Evolutionary conservation across 2,113 vertebrate species (phyloP).

Genomic region (Rafetus swinhoei): DNA sequence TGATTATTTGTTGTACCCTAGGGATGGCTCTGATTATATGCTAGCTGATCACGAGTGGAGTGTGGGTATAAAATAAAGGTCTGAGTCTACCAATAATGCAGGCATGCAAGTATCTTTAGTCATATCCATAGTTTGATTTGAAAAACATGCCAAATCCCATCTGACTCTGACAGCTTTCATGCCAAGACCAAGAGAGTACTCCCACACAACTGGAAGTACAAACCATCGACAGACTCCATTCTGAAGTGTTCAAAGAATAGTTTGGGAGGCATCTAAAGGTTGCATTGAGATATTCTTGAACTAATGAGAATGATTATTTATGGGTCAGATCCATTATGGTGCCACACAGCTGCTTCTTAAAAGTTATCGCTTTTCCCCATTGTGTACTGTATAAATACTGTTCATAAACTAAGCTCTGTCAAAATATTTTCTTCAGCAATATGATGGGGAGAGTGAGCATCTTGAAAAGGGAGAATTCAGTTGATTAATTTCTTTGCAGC

Average conservation of each 20-base stretch:
- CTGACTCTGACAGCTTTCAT: not conserved
- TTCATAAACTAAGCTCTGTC: slow-evolving; percentile 4
- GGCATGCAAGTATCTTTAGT: not conserved
- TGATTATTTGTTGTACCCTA: no score
- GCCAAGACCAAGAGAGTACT: not conserved
- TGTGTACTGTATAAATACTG: not conserved
- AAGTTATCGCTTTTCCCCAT: slow-evolving; percentile 31
- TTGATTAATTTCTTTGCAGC: not conserved
- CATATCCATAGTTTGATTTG: not conserved
- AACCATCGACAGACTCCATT: not conserved
- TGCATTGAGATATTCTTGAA: slow-evolving; percentile 27
- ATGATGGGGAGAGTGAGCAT: not conserved
- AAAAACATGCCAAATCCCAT: not conserved
- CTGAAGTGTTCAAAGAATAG: slow-evolving; percentile 3
- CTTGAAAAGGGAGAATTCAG: not conserved
- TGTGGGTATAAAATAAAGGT: not conserved
- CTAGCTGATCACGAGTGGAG: not conserved
- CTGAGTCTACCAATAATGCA: not conserved
- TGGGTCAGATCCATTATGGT: slow-evolving; percentile 6
- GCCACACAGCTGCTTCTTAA: not conserved
- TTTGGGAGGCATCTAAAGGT: not conserved
- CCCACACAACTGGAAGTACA: not conserved
- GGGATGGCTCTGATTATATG: not conserved
- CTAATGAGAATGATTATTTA: slow-evolving; percentile 24
- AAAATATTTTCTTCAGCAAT: slow-evolving; percentile 38